Conservation (phyloP, 2,888 invertebrate genomes). For the Vanessa cardui region DNA sequence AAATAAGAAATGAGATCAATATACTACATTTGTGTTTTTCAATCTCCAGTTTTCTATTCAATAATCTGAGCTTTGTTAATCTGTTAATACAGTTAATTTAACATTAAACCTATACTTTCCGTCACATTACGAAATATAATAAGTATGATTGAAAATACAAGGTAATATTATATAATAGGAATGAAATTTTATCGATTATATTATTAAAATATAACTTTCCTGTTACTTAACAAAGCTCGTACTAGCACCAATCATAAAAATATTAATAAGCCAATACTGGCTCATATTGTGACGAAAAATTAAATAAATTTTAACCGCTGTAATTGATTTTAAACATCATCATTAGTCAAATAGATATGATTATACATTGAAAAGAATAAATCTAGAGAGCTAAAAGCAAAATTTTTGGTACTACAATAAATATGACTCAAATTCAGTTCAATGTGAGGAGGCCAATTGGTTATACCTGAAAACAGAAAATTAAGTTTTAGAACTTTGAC, state of each 20-base stretch:
- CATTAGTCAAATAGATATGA: constrained; percentile 49
- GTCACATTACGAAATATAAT: no score
- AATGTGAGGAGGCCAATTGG: constrained; percentile 48
- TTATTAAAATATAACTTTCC: background rate
- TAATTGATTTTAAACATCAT: constrained; percentile 54
- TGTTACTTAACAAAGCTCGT: constrained; percentile 26
- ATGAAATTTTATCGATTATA: background rate
- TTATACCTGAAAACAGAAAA: constrained; percentile 53
- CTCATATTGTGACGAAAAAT: constrained; percentile 39
- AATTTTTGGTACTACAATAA: constrained; percentile 57
- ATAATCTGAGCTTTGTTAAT: constrained; percentile 22
- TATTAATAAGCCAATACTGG: constrained; percentile 19
- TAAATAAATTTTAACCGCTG: constrained; percentile 42
- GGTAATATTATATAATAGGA: background rate
- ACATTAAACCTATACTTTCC: no score
- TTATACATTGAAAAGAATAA: constrained; percentile 50
- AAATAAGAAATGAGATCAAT: constrained; percentile 79
- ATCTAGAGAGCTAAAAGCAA: constrained; percentile 70
- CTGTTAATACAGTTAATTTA: no score
- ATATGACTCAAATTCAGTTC: constrained; percentile 54
- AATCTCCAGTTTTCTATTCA: constrained; percentile 34
- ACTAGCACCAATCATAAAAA: constrained; percentile 41
- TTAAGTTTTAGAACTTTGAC: no score
- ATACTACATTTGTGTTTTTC: constrained; percentile 49
- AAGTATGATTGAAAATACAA: background rate